Evolutionary conservation across 2,113 vertebrate genomes (phyloP).

Genomic region (Silurus asotus): DNA sequence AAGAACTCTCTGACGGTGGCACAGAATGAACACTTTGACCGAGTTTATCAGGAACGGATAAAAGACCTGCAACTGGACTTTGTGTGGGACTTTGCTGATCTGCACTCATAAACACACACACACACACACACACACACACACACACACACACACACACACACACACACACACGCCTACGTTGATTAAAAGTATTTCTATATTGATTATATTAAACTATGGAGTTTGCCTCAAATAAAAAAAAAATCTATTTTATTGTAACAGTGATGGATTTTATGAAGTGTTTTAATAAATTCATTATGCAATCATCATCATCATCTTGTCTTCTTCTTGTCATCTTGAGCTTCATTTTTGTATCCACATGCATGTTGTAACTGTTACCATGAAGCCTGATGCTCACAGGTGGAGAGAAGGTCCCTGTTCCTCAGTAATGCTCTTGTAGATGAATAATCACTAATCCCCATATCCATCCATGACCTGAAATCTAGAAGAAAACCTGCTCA

Average conservation of each 20-base stretch:
- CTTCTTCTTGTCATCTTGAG: too few species aligned
- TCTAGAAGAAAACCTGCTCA: too few species aligned
- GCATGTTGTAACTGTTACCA: neutral
- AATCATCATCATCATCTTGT: neutral
- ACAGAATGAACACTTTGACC: slow-evolving; percentile 58
- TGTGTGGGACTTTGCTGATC: slow-evolving; percentile 50
- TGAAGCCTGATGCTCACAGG: neutral
- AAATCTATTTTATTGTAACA: too few species aligned
- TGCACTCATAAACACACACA: neutral
- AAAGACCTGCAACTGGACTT: slow-evolving; percentile 46
- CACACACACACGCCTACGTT: neutral
- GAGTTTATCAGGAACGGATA: slow-evolving; percentile 54
- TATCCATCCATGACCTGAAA: too few species aligned
- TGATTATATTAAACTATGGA: too few species aligned
- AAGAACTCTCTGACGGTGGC: slow-evolving; percentile 57
- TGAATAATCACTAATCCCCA: too few species aligned
- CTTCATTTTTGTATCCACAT: neutral
- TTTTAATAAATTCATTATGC: too few species aligned
- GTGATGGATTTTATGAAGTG: too few species aligned
- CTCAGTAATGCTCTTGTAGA: too few species aligned
- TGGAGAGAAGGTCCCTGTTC: neutral
- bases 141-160: neutral
- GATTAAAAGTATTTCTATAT: neutral
- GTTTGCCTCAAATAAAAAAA: too few species aligned
- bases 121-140: neutral